Evolutionary conservation across 2,888 invertebrate species (phyloP).

Genomic region (Chloroclystis v-ata): DNA sequence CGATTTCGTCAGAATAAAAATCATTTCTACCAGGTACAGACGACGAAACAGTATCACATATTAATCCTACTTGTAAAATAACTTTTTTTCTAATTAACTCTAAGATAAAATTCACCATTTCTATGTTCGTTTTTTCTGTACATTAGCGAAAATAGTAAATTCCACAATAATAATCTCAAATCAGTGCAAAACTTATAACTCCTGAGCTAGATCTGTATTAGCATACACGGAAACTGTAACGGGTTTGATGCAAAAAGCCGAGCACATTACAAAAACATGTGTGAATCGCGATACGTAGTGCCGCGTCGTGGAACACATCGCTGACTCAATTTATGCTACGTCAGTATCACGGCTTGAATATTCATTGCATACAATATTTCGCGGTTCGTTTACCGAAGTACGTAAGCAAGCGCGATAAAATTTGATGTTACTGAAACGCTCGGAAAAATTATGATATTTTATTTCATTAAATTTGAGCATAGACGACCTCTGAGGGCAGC

Average conservation of each 20-base stretch:
- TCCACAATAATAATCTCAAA: too few relatives aligned
- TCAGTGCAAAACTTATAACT: constrained; percentile 16
- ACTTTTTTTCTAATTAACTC: too few relatives aligned
- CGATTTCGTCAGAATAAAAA: too few relatives aligned
- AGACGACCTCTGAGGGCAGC: too few relatives aligned
- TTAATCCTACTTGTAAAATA: too few relatives aligned
- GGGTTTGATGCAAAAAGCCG: constrained; percentile 17
- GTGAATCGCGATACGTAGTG: constrained; percentile 17
- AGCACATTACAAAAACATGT: constrained; percentile 20
- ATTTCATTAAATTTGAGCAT: too few relatives aligned
- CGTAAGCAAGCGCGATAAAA: constrained; percentile 21
- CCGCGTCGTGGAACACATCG: constrained; percentile 19
- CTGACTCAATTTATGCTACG: constrained; percentile 52
- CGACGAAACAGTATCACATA: too few relatives aligned
- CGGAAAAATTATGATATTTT: constrained; percentile 2
- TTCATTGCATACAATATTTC: constrained; percentile 51
- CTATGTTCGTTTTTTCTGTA: too few relatives aligned
- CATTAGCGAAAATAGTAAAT: too few relatives aligned
- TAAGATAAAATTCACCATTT: too few relatives aligned
- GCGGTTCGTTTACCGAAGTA: constrained; percentile 32
- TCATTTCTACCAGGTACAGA: too few relatives aligned
- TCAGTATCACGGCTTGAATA: constrained; percentile 55
- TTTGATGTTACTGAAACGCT: constrained; percentile 17
- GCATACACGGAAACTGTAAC: constrained; percentile 13
- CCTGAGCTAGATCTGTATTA: constrained; percentile 14